Evolutionary conservation across 1,140 invertebrate species (phyloP).

Genomic region (Bombus picipes): DNA sequence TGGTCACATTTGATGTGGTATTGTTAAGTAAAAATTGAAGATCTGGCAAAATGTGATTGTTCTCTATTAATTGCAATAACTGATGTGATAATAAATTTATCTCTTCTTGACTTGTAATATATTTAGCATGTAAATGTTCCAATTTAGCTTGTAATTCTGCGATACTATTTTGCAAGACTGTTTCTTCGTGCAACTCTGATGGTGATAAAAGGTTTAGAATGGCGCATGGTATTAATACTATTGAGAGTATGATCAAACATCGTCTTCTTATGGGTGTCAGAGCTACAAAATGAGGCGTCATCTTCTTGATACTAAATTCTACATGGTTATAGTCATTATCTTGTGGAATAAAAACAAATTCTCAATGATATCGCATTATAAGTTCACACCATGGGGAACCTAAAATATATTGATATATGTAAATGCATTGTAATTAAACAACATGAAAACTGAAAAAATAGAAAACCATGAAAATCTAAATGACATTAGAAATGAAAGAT

Average conservation of each 20-base stretch:
- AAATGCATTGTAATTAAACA: background rate
- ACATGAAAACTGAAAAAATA: background rate
- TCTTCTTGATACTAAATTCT: slow-evolving; percentile 63
- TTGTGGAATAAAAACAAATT: slow-evolving; percentile 6
- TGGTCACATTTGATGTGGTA: slow-evolving; percentile 76
- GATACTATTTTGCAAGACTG: slow-evolving; percentile 83
- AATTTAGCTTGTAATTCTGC: slow-evolving; percentile 85
- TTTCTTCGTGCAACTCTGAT: slow-evolving; percentile 82
- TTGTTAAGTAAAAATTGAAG: slow-evolving; percentile 78
- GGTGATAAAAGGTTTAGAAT: slow-evolving; percentile 75
- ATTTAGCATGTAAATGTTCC: slow-evolving; percentile 84
- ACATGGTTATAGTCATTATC: slow-evolving; percentile 66
- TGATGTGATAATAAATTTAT: slow-evolving; percentile 78
- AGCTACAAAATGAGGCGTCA: slow-evolving; percentile 74
- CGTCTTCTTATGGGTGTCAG: slow-evolving; percentile 72
- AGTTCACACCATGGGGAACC: slow-evolving; percentile 12
- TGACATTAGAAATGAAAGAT: background rate
- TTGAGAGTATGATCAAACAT: slow-evolving; percentile 73
- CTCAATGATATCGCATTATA: slow-evolving; percentile 40
- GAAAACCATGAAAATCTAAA: background rate
- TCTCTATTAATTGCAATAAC: slow-evolving; percentile 76
- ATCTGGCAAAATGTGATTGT: slow-evolving; percentile 76
- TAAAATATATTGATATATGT: slow-evolving; percentile 26
- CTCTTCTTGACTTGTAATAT: slow-evolving; percentile 83
- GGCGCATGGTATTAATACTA: slow-evolving; percentile 75